phyloP scores from a whole-genome alignment of 2,113 vertebrate species.

The Panthera leo region DNA sequence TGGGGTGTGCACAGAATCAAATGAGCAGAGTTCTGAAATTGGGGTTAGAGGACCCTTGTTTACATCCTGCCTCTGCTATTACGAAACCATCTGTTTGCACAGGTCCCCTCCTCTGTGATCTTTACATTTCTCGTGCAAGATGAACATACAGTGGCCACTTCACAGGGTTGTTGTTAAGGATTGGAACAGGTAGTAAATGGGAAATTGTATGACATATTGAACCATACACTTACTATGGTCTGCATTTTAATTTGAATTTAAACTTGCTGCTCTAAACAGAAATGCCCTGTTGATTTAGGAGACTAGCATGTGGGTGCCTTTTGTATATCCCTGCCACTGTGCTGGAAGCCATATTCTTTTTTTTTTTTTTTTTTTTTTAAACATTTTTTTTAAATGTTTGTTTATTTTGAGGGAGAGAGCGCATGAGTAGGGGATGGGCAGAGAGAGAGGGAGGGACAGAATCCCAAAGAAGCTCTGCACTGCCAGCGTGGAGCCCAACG shows the following conservation, averaged over 20 bases:
- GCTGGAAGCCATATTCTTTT: not conserved
- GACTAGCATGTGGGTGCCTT: not conserved
- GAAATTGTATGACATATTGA: not conserved
- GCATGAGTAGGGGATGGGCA: too few relatives aligned
- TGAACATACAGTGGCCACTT: not conserved
- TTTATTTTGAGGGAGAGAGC: too few relatives aligned
- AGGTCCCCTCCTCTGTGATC: not conserved
- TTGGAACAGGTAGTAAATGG: not conserved
- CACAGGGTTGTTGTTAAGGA: not conserved
- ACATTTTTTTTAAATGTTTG: too few relatives aligned
- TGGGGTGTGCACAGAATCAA: not conserved
- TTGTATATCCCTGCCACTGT: not conserved
- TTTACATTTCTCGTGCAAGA: not conserved
- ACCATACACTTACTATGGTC: not conserved
- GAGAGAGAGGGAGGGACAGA: too few relatives aligned
- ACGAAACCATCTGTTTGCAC: not conserved
- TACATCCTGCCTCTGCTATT: not conserved
- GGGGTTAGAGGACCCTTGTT: not conserved
- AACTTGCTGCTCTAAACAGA: not conserved
- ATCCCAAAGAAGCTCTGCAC: too few relatives aligned
- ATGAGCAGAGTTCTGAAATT: not conserved
- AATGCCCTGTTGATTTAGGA: not conserved
- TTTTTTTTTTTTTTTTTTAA: too few relatives aligned
- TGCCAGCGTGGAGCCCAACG: too few relatives aligned
- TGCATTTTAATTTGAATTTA: conserved; percentile 15